Evolutionary conservation across 1,140 invertebrate species (phyloP).

Genomic region (Drosophila pruinosa): DNA sequence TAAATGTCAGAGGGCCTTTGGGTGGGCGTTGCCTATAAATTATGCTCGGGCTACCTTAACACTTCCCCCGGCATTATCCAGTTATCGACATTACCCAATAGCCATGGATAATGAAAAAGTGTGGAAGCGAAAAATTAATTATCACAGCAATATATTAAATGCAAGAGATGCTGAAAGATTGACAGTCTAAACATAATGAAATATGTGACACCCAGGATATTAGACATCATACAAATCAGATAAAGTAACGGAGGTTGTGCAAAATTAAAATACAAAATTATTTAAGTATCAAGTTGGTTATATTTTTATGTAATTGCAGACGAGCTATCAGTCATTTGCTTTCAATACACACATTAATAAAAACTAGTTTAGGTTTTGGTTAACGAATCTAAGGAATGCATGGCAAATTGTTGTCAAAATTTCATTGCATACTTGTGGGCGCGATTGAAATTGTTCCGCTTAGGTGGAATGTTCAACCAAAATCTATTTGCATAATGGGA

Average conservation of each 20-base stretch:
- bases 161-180: not conserved
- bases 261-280: too few species aligned
- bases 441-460: not conserved
- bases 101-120: conserved; percentile 39
- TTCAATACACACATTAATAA: too few species aligned
- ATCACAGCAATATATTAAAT: not conserved
- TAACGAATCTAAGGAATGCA: too few species aligned
- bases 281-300: too few species aligned
- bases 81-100: conserved; percentile 59
- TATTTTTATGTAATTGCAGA: too few species aligned
- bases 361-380: too few species aligned
- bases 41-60: conserved; percentile 25
- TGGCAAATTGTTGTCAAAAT: not conserved
- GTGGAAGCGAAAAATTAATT: conserved; percentile 13
- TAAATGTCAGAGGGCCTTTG: conserved; percentile 40
- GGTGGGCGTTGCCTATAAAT: conserved; percentile 53
- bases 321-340: too few species aligned
- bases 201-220: not conserved
- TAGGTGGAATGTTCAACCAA: not conserved
- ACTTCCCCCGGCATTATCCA: not conserved
- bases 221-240: not conserved
- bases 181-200: not conserved
- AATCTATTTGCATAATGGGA: not conserved
- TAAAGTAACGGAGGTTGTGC: too few species aligned
- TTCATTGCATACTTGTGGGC: not conserved